Base-by-base conservation (phyloP, 2,797 vertebrate genomes). In the Liasis olivaceus region DNA sequence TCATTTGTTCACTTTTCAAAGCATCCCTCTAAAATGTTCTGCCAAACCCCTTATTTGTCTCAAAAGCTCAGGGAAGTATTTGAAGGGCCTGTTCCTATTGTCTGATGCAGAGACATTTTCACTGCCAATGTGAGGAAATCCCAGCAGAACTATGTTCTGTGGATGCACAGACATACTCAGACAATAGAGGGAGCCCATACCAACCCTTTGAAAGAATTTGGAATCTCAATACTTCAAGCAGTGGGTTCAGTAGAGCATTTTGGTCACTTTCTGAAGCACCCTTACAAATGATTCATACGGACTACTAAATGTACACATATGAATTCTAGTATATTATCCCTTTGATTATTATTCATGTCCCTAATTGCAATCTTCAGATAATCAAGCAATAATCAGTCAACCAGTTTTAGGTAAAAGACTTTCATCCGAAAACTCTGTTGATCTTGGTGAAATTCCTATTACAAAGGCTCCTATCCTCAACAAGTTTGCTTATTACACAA, bases 391-490 rank as follows among this genome's bases (percentile, higher is more conserved):
- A 92, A 92, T 31, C 91, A 91, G 77, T n/a, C 88, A 95, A 95
- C 2, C 26, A 36, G 69, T 92, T 94, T 92, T 91, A 87, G 95
- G 56, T 17, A 60, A n/a, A n/a, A 87, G 88, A 94, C 88, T 90
- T 92, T 94, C 89, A 90, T 60, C 59, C 92, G 94, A 91, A 87
- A 90, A 87, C 24, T 51, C 85, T 89, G 28, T 17, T 95, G 60
- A 91, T 85, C 90, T 95, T 93, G 85, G 69, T 89, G 56, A 95
- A 94, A 94, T 2, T 87, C 42, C 7, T n/a, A 90, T 51, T 95
- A 94, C 92, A 94, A 31, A 90, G 28, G 59, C 42, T 92, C 89
- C 42, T 64, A 89, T 93, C 84, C 59, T 90, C 64, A 92, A 7
- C 81, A 93, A 93, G 92, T 58, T 92, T 91, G 47, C 36, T 93